Evolutionary conservation across 2,888 invertebrate species (phyloP).

Genomic region (Abscondita cerata): DNA sequence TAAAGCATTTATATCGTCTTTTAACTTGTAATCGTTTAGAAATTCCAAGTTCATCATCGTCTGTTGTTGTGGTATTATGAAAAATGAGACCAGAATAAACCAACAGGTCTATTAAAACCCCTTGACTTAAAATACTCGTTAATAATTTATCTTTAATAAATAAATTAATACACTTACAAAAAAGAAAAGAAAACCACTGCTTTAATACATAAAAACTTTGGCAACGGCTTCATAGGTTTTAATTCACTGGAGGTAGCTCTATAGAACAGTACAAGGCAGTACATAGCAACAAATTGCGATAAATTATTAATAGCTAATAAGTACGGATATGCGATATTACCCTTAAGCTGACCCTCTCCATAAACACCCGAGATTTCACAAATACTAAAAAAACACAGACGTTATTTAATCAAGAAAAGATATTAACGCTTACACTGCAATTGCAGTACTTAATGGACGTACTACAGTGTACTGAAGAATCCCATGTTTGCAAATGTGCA

Average conservation of each 20-base stretch:
- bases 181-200: conserved; percentile 98
- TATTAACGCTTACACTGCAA: conserved; percentile 79
- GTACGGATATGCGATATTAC: conserved; percentile 87
- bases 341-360: conserved; percentile 89
- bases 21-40: conserved; percentile 83
- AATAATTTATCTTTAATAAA: too few species aligned
- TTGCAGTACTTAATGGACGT: conserved; percentile 85
- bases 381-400: conserved; percentile 65
- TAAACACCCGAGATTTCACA: conserved; percentile 87
- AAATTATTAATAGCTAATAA: conserved; percentile 86
- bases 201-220: conserved; percentile 96
- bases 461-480: conserved; percentile 95
- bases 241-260: conserved; percentile 86
- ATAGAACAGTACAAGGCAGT: conserved; percentile 93
- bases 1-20: too few species aligned
- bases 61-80: conserved; percentile 73
- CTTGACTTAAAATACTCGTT: conserved; percentile 88
- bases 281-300: conserved; percentile 96
- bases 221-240: conserved; percentile 90
- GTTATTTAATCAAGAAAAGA: conserved; percentile 6
- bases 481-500: conserved; percentile 95
- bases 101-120: conserved; percentile 85
- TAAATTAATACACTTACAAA: conserved; percentile 85
- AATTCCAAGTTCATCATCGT: conserved; percentile 70
- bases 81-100: conserved; percentile 85